Evolutionary conservation across 2,797 vertebrate species (phyloP), one percentile per base, ranked within the genome.

Genomic region (Sebastiscus tertius): DNA sequence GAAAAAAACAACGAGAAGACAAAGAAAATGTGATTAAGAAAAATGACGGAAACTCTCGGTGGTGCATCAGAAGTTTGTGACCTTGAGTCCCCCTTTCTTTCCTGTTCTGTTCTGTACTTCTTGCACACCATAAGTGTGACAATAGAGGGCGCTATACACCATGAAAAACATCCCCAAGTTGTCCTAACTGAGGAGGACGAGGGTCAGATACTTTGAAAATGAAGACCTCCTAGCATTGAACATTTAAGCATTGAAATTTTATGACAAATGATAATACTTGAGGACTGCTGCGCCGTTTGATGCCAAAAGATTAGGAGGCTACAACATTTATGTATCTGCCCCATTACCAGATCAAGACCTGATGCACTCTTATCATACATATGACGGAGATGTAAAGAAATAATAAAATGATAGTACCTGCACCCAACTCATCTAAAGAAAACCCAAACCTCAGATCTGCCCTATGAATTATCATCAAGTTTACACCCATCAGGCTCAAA

Each of bases 71-170:
- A 46, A 7, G 1, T 34, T 63, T 58, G 31, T 22, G 3, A 36
- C 22, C 5, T 59, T 5, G 27, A 46, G 68, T 70, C 46, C 6
- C 14, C 33, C 66, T 75, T n/a, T 67, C 34, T 64, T 66, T 75
- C 31, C 12, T 46, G 63, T 31, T 22, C 27, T 39, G 22, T n/a
- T 75, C 7, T 42, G 12, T 2, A 49, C 14, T n/a, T 33, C 24
- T 46, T 56, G 52, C 33, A 2, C 3, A 54, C 7, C 7, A 59
- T 1, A 69, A 22, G 6, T 5, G n/a, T 58, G 63, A 34, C 85
- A 76, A 52, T 22, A 89, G 86, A 83, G 73, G 88, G 82, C 12
- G 55, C 80, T 85, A 59, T 3, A 77, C 59, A 67, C 80, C 75
- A 85, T 26, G 49, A 20, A 63, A 72, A 77, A 70, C 39, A 52